Percentiles rank a stretch among this genome's conserved stretches.
phyloP scores from a whole-genome alignment of 1,140 invertebrate species.

The Potamilus streckersoni region DNA sequence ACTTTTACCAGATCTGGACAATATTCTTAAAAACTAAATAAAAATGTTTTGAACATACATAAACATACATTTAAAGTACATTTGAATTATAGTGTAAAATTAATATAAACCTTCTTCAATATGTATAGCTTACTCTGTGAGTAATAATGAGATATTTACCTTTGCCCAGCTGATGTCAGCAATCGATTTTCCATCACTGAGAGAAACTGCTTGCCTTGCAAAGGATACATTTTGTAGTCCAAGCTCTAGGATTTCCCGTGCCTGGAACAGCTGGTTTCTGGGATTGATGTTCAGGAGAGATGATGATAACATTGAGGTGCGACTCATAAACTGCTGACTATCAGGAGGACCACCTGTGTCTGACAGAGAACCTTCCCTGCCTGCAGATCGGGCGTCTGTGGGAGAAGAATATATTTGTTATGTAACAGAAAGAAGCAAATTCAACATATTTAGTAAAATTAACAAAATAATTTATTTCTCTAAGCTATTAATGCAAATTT shows the following conservation, averaged over 20 bases:
- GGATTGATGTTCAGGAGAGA: constrained; percentile 41
- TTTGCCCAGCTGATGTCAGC: constrained; percentile 64
- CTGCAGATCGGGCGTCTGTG: constrained; percentile 36
- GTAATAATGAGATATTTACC: constrained; percentile 32
- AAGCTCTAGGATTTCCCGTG: constrained; percentile 59
- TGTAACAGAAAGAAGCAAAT: neutral
- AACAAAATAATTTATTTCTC: neutral
- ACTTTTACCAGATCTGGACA: no score
- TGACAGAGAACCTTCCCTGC: constrained; percentile 50
- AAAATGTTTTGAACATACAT: no score
- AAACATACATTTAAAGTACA: no score
- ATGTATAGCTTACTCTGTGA: no score
- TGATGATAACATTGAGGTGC: constrained; percentile 47
- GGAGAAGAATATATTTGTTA: neutral
- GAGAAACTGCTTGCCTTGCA: constrained; percentile 55
- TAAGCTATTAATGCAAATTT: no score
- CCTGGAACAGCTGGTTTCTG: constrained; percentile 49
- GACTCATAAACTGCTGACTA: constrained; percentile 35
- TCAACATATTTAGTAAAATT: neutral
- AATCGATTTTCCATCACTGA: constrained; percentile 62
- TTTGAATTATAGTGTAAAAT: no score
- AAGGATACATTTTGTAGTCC: constrained; percentile 62
- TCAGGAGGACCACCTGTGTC: constrained; percentile 31
- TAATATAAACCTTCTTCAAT: no score
- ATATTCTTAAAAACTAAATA: no score